A percentile compares a stretch with the other conserved stretches of the same genome.
phyloP scores from a whole-genome alignment of 2,888 invertebrate species.

The Chromoteleia sp. region DNA sequence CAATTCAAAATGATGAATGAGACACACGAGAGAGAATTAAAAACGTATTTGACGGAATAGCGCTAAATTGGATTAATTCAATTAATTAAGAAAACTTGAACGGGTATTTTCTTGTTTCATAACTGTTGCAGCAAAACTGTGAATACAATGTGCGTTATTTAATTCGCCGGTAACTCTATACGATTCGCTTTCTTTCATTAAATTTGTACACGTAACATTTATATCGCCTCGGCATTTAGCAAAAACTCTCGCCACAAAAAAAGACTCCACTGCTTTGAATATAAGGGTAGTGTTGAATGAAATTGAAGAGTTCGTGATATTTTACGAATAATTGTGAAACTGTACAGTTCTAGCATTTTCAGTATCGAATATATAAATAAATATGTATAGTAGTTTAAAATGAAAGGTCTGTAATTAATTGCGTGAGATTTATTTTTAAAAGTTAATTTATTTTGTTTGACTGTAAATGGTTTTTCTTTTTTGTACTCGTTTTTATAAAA shows the following conservation, averaged over 20 bases:
- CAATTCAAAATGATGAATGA: constrained; percentile 27
- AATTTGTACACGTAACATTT: constrained; percentile 10
- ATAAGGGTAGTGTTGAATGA: neutral
- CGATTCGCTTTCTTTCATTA: constrained; percentile 20
- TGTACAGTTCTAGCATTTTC: neutral
- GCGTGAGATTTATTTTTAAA: no score
- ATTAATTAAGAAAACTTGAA: constrained; percentile 19
- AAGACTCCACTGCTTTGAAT: neutral
- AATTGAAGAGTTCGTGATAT: neutral
- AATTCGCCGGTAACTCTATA: constrained; percentile 3
- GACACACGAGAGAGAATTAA: neutral
- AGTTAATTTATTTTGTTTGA: no score
- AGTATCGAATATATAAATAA: no score
- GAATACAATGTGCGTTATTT: constrained; percentile 2
- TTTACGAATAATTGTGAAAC: neutral
- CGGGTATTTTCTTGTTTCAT: neutral
- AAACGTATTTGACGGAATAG: neutral
- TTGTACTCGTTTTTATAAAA: neutral
- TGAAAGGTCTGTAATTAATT: no score
- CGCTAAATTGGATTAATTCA: constrained; percentile 6
- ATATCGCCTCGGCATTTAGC: neutral
- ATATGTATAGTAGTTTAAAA: no score
- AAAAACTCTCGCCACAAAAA: no score
- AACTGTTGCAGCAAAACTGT: neutral
- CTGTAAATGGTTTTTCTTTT: no score